Base-by-base conservation (phyloP, 2,797 vertebrate genomes). In the Chelidonichthys spinosus region DNA sequence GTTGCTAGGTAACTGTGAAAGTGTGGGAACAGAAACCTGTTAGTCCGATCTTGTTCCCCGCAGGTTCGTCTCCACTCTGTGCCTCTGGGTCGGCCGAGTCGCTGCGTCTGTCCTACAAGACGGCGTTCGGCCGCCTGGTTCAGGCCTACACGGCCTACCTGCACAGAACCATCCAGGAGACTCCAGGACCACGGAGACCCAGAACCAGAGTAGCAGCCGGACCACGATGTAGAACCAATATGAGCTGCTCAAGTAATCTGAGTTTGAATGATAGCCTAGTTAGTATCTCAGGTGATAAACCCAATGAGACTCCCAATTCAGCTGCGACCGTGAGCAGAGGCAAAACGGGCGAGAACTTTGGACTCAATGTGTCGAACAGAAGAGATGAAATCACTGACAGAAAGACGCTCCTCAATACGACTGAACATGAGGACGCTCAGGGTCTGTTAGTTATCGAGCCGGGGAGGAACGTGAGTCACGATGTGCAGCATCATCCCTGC, bases 61-160 rank as follows among this genome's bases (percentile, higher is more conserved):
- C 82, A 92, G 92, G 87, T 87, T 39, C 88, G 90, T 42, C 81
- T 92, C 15, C 32, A 76, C 18, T 93, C 92, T 17, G 90, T 93
- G 18, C 91, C 92, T 1, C 1, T 39, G 1, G 92, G 92, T 90
- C 92, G 0, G 89, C 64, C 2, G 77, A 83, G 56, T 91, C 91
- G 0, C 72, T 93, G 59, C 85, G 90, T 43, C 61, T 85, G 3
- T 87, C 90, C 17, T 91, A 91, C 33, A 90, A 87, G n/a, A 77
- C 79, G 0, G 79, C 78, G 0, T 78, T 91, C 1, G 13, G 15
- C 37, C 75, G 36, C 4, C 76, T 93, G 62, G n/a, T 91, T 46
- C 82, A 82, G 66, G 81, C 69, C 25, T 92, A 90, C 78, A 64
- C 60, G 4, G 5, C 69, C 33, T 92, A 93, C 49, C 89, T 93